These are phyloP conservation scores for Python bivittatus DNA, from an alignment of 2,113 vertebrate genomes.

Conservation along the genomic window DNA sequence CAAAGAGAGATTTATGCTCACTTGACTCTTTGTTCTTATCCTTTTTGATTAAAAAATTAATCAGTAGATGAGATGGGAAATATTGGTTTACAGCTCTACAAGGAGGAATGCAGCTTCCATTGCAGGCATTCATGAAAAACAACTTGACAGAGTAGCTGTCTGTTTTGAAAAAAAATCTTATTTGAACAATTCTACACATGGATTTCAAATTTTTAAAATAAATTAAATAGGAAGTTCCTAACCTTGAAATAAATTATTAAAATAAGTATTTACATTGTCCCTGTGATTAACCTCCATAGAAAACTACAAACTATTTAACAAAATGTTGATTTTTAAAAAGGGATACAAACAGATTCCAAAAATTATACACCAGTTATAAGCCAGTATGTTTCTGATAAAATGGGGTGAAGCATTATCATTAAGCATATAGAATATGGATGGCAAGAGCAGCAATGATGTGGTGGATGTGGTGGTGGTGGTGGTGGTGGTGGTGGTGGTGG, in stretches of 20 bases:
- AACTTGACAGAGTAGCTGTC: slow-evolving; percentile 29
- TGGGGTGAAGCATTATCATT: neutral
- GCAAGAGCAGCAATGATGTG: neutral
- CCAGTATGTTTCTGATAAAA: neutral
- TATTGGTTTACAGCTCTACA: slow-evolving; percentile 62
- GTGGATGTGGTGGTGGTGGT: neutral
- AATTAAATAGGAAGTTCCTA: neutral
- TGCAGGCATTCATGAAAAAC: slow-evolving; percentile 59
- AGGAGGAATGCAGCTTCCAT: slow-evolving; percentile 53
- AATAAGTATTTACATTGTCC: neutral
- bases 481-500: neutral
- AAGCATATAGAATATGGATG: neutral
- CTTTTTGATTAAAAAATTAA: slow-evolving; percentile 64
- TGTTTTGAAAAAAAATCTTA: neutral
- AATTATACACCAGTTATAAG: neutral
- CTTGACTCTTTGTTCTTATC: slow-evolving; percentile 59
- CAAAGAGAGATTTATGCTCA: slow-evolving; percentile 46
- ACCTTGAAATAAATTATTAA: neutral
- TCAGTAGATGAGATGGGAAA: slow-evolving; percentile 60
- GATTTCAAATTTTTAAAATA: neutral
- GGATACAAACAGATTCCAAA: neutral
- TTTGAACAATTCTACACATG: neutral
- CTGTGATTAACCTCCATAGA: neutral
- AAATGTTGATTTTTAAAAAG: neutral
- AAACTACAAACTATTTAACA: neutral